Base-by-base conservation (phyloP, 2,797 vertebrate genomes). In the Xiphophorus birchmanni region DNA sequence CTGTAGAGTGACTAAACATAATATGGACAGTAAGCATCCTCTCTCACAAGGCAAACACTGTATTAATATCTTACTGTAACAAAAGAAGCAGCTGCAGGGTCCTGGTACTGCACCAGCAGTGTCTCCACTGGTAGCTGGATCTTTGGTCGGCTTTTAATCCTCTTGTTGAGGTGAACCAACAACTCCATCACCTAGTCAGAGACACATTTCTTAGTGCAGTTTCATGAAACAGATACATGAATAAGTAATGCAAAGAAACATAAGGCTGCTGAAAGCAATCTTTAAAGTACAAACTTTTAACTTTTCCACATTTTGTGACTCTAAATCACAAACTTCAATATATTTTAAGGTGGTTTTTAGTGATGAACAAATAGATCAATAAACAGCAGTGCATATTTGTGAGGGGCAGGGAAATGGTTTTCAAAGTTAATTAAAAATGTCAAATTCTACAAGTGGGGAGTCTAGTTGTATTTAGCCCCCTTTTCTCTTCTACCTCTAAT, bases 91-190 rank as follows among this genome's bases (percentile, higher is more conserved):
- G 99, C 99, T 50, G 98, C 96, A 81, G 99, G 98, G 92, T 99
- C 99, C 88, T 99, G 99, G 90, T 99, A 99, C 72, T 99, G 98
- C 76, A 99, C 98, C 84, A 99, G 91, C 71, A 99, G 93, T 0
- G 99, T 99, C 94, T 99, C 99, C 54, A 99, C 98, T 0, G 99
- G 98, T n/a, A 99, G 95, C 72, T 99, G 98, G 89, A 99, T 98
- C 95, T 96, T 99, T 26, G 98, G 98, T 40, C 99, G 94, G 91
- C 99, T 99, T 95, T 99, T 99, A 87, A 99, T 99, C 82, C 99
- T 96, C 86, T 99, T 99, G 92, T 99, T 99, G 86, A 99, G 82
- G 84, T 99, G 99, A 86, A 99, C 98, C 87, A 99, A 93, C 80
- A 99, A 86, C 86, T 99, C 99, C 99, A 99, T 99, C n/a, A 99